Percentiles rank a stretch among this genome's conserved stretches.
These are phyloP conservation scores for Hypercompe scribonia DNA, from an alignment of 2,888 invertebrate genomes.

Conservation along the genomic window DNA sequence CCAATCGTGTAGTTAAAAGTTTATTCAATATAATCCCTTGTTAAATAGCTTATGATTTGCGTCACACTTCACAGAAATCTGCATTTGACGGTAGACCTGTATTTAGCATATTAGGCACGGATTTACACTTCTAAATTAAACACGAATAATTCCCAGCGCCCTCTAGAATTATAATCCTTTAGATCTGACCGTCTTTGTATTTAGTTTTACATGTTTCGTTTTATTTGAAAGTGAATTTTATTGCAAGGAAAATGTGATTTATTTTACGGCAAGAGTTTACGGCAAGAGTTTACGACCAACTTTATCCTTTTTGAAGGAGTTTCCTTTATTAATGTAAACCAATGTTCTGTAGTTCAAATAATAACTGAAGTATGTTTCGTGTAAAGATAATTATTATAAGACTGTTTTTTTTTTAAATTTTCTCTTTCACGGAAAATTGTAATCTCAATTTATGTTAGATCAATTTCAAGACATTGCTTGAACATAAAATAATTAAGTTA, in stretches of 20 bases:
- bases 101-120: constrained; percentile 76
- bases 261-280: neutral
- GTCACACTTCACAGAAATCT: constrained; percentile 59
- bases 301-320: neutral
- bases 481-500: no score
- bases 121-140: constrained; percentile 67
- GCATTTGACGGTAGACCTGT: constrained; percentile 74
- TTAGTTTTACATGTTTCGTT: neutral
- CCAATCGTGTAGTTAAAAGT: no score
- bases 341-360: no score
- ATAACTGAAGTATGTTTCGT: no score
- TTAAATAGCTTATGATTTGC: constrained; percentile 38
- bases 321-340: neutral
- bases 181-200: constrained; percentile 13
- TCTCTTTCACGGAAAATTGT: no score
- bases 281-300: no score
- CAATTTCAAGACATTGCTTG: no score
- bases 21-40: neutral
- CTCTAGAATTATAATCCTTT: constrained; percentile 49
- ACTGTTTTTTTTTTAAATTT: no score
- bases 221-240: constrained; percentile 11
- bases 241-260: neutral
- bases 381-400: no score
- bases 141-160: constrained; percentile 64
- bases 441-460: no score